A percentile compares a stretch with the other conserved stretches of the same genome.
These are phyloP conservation scores for Polylopha cassiicola DNA, from an alignment of 2,888 invertebrate genomes.

Conservation along the genomic window DNA sequence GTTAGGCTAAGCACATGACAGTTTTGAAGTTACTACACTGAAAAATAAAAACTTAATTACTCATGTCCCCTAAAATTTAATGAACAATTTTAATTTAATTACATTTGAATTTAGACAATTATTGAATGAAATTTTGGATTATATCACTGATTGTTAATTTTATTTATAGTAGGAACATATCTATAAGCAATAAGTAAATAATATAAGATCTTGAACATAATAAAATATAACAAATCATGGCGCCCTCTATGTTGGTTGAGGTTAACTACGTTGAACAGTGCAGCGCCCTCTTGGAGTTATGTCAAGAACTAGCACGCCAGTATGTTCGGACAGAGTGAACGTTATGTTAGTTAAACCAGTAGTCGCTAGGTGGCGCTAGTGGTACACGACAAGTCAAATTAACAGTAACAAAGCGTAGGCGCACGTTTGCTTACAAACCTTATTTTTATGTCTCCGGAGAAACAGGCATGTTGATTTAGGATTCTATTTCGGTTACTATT, in stretches of 20 bases:
- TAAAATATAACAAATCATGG: too few species aligned
- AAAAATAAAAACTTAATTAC: too few species aligned
- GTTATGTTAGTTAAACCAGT: constrained; percentile 14
- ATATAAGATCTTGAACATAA: too few species aligned
- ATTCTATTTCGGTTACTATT: constrained; percentile 17
- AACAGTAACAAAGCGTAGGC: constrained; percentile 32
- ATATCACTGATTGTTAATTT: too few species aligned
- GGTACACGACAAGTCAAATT: constrained; percentile 12
- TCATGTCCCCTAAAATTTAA: too few species aligned
- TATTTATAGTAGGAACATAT: too few species aligned
- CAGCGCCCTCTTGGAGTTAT: constrained; percentile 39
- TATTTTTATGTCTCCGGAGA: constrained; percentile 26
- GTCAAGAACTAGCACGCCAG: constrained; percentile 26
- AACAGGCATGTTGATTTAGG: constrained; percentile 22
- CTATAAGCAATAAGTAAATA: too few species aligned
- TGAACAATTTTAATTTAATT: too few species aligned
- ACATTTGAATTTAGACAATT: too few species aligned
- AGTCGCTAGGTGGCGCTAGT: constrained; percentile 50
- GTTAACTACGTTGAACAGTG: constrained; percentile 23
- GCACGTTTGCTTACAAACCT: constrained; percentile 36
- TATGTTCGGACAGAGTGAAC: neutral
- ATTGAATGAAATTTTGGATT: too few species aligned
- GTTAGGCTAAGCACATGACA: too few species aligned
- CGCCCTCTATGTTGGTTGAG: constrained; percentile 39
- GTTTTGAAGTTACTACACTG: too few species aligned